These are phyloP conservation scores for Hydrotaea cyrtoneurina DNA, from an alignment of 2,888 invertebrate species.

Conservation along the genomic window DNA sequence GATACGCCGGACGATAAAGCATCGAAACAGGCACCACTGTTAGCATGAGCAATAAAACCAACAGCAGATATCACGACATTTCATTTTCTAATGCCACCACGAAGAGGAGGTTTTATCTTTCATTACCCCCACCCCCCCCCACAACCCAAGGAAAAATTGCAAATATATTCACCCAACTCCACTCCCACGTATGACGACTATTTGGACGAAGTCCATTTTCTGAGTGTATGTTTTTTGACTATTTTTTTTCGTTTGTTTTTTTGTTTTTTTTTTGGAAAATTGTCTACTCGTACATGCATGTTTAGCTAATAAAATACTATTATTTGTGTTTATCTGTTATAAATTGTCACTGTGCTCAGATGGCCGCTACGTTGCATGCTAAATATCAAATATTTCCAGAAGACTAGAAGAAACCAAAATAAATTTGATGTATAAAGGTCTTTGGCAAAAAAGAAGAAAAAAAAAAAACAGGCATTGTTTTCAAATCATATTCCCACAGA, in stretches of 20 bases:
- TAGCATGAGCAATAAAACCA: neutral
- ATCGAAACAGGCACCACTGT: neutral
- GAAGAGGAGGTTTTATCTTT: slow-evolving; percentile 4
- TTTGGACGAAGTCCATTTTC: neutral
- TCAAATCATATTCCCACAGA: slow-evolving; percentile 40
- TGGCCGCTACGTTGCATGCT: slow-evolving; percentile 51
- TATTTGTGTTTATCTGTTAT: slow-evolving; percentile 47
- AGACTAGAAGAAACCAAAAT: slow-evolving; percentile 26
- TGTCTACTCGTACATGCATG: slow-evolving; percentile 64
- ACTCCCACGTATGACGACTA: neutral
- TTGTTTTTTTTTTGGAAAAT: slow-evolving; percentile 40
- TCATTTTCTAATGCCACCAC: slow-evolving; percentile 64
- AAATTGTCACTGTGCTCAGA: slow-evolving; percentile 65
- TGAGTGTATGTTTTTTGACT: neutral
- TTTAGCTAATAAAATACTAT: slow-evolving; percentile 64
- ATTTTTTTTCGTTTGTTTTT: slow-evolving; percentile 35
- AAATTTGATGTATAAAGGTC: slow-evolving; percentile 61
- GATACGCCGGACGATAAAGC: neutral
- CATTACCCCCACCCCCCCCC: neutral
- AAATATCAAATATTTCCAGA: slow-evolving; percentile 61
- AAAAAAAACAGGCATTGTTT: slow-evolving; percentile 50
- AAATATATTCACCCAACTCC: neutral
- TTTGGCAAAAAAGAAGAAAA: slow-evolving; percentile 43
- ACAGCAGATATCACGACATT: slow-evolving; percentile 60
- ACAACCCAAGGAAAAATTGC: slow-evolving; percentile 28